phyloP scores from a whole-genome alignment of 2,113 vertebrate genomes.

The Callipepla californica region DNA sequence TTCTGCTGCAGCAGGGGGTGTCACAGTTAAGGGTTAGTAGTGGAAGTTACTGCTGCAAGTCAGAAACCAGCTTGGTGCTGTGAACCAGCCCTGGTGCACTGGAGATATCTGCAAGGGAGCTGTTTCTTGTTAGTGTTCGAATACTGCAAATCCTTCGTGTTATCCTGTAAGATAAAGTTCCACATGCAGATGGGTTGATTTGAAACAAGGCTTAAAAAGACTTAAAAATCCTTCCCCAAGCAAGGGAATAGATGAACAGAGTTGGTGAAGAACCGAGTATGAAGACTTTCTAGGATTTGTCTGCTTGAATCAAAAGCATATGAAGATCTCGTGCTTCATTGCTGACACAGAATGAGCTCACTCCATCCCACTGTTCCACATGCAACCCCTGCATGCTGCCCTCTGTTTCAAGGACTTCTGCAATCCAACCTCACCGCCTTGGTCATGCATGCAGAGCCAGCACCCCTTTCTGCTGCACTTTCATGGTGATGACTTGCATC shows the following conservation, averaged over 20 bases:
- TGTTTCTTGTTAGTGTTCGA: neutral
- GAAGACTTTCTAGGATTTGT: neutral
- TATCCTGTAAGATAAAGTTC: neutral
- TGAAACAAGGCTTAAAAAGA: neutral
- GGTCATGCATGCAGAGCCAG: slow-evolving; percentile 51
- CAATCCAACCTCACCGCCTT: neutral
- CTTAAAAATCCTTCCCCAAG: neutral
- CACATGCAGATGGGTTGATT: neutral
- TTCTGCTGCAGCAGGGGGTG: neutral
- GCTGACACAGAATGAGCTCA: neutral
- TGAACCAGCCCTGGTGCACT: neutral
- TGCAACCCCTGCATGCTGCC: neutral
- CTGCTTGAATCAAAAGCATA: neutral
- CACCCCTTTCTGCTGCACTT: neutral
- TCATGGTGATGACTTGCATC: neutral
- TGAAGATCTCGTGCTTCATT: neutral
- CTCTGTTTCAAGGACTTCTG: neutral
- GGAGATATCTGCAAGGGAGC: neutral
- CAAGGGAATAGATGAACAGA: neutral
- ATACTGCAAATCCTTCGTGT: neutral
- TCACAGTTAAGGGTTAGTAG: neutral
- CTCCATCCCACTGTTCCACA: neutral
- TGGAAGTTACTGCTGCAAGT: neutral
- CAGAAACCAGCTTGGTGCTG: neutral
- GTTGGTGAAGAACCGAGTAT: neutral